Base-by-base conservation (phyloP, 2,888 invertebrate species). In the Melieria picta region DNA sequence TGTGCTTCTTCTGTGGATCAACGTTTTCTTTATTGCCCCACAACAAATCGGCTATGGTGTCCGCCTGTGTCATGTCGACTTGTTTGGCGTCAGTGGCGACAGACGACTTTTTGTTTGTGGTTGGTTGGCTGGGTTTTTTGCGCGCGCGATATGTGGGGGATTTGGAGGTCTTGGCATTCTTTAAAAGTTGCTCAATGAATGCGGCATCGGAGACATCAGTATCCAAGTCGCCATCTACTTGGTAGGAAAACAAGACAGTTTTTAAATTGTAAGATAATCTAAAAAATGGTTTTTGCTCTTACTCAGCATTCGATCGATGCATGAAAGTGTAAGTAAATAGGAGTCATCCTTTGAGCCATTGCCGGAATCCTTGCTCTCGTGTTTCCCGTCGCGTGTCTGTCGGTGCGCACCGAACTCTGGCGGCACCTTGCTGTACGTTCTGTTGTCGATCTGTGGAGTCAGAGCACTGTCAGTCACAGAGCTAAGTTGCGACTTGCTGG, bases 281-380 rank as follows among this genome's bases (percentile, higher is more conserved):
- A 6, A 5, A 60, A 13, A 60, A 9, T 66, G 11, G 50, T 16
- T 42, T 42, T 52, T 11, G 52, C 47, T 78, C 80, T 79, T 75
- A 85, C 85, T 77, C 50, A 86, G 73, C 5, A 84, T 84, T 42
- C 81, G 80, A 72, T 83, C 83, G 13, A 86, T 86, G 1, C 84
- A 84, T 0, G 86, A 83, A 60, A 86, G 71, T 56, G 84, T 85
- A 7, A 86, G 74, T 7, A 84, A 60, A 65, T 84, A 85, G 0
- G 86, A 84, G 55, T 74, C 81, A 5, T 80, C 79, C 9, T 50
- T 13, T 3, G 79, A 47, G 0, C 79, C 77, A 42, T 79, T 79
- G 4, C 80, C 80, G 3, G 81, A 80, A 66, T 78, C 78, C 55
- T 79, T 79, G 13, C 80, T 81, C 9, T 80, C 80, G 43, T 82